Evolutionary conservation across 2,888 invertebrate genomes (phyloP), one percentile per base, ranked within the genome.

Genomic region (Leucoptera coffeella): DNA sequence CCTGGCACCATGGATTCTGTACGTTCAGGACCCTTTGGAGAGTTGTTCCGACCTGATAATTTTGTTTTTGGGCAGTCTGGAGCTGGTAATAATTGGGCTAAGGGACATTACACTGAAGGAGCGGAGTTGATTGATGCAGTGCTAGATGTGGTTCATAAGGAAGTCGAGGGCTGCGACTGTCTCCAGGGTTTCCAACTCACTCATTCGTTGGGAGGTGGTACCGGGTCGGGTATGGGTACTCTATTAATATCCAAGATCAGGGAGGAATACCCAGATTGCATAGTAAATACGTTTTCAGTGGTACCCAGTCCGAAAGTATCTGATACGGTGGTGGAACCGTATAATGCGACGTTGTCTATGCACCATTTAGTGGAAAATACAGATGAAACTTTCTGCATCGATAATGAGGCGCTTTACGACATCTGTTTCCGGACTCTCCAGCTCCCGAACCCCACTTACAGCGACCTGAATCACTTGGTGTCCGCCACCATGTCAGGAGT

Each of bases 51-150:
- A 28, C 91, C 91, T 7, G 89, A 91, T 54, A 92, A 90, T 62
- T 91, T 88, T 50, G 87, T 91, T 3, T 90, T 87, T 40, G 85
- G 81, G 5, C 59, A 62, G 29, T 53, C 51, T 23, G 46, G 67
- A 12, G 71, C 61, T 21, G 61, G 56, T 10, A 69, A 71, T 38
- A 71, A 72, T 49, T 71, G 71, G 71, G 62, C 71, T n/a, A 45
- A 60, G 33, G 72, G 93, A n/a, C 90, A 92, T 46, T 92, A 92
- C 61, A 92, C 92, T 12, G 92, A 92, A 61, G 92, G 92, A n/a
- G 90, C 78, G 29, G 92, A 83, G 60, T 75, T 82, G 43, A 83
- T 80, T 26, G 94, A 90, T 56, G 81, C 91, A 11, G 82, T 82
- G 0, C 57, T 88, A 26, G 88, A 88, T 45, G 87, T 87, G 1